phyloP scores from a whole-genome alignment of 2,113 vertebrate species.

The Gasterosteus aculeatus region DNA sequence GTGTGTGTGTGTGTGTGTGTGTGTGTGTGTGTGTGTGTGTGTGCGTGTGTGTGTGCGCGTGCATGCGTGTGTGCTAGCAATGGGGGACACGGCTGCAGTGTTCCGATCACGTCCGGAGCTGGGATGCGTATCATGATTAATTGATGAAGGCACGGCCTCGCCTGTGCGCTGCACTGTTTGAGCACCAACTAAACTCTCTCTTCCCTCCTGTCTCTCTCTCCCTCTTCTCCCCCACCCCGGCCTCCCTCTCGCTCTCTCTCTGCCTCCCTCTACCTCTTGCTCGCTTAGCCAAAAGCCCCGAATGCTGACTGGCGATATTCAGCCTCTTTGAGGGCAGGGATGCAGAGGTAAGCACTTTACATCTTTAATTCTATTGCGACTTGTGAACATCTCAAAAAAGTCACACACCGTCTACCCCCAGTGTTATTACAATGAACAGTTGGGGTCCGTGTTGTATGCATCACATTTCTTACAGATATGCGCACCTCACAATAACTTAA shows the following conservation, averaged over 20 bases:
- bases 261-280: slow-evolving; percentile 50
- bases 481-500: neutral
- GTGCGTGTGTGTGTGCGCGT: slow-evolving; percentile 16
- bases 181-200: slow-evolving; percentile 72
- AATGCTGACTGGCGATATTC: slow-evolving; percentile 99
- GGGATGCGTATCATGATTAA: slow-evolving; percentile 77
- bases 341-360: slow-evolving; percentile 91
- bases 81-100: slow-evolving; percentile 60
- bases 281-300: slow-evolving; percentile 91
- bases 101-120: slow-evolving; percentile 67
- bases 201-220: slow-evolving; percentile 12
- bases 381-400: slow-evolving; percentile 38
- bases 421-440: neutral
- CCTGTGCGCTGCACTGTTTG: slow-evolving; percentile 61
- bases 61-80: slow-evolving; percentile 19
- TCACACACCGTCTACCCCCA: slow-evolving; percentile 2
- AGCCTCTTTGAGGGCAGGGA: slow-evolving; percentile 94
- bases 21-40: slow-evolving; percentile 12
- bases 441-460: neutral
- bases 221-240: slow-evolving; percentile 33
- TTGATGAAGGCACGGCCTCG: slow-evolving; percentile 78
- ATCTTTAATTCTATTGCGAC: slow-evolving; percentile 52
- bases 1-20: slow-evolving; percentile 19
- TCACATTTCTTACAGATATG: neutral
- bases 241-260: slow-evolving; percentile 46